Percentiles rank a stretch among this genome's conserved stretches.
phyloP scores from a whole-genome alignment of 2,888 invertebrate species.

The Gari tellinella region DNA sequence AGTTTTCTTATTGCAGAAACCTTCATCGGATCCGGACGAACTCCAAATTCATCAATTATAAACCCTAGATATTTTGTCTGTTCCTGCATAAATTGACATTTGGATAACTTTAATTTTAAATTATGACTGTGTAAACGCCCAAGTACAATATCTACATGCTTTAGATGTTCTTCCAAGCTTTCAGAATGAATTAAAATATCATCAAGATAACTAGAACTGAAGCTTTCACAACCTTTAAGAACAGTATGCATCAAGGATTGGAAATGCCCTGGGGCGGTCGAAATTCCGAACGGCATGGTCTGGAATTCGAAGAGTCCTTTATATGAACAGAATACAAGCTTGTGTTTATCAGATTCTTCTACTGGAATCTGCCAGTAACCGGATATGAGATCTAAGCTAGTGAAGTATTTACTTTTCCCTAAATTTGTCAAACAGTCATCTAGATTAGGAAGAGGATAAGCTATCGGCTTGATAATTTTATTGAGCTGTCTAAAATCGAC shows the following conservation, averaged over 20 bases:
- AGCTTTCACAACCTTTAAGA: conserved; percentile 34
- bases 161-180: conserved; percentile 40
- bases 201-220: conserved; percentile 45
- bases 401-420: conserved; percentile 44
- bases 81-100: conserved; percentile 30
- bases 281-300: conserved; percentile 44
- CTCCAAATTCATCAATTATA: conserved; percentile 21
- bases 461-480: conserved; percentile 34
- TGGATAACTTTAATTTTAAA: conserved; percentile 28
- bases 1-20: conserved; percentile 26
- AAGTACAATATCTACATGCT: conserved; percentile 30
- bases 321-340: conserved; percentile 42
- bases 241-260: conserved; percentile 42
- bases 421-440: conserved; percentile 41
- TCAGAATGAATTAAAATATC: conserved; percentile 45
- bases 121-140: conserved; percentile 12
- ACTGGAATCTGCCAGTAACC: conserved; percentile 50
- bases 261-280: conserved; percentile 39
- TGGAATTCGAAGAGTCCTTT: conserved; percentile 42
- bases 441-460: conserved; percentile 39
- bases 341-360: conserved; percentile 33
- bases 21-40: conserved; percentile 32
- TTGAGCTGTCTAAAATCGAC: conserved; percentile 34
- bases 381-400: conserved; percentile 36
- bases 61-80: conserved; percentile 45